phyloP scores from a whole-genome alignment of 2,113 vertebrate species.

The Gnathonemus longibarbis region DNA sequence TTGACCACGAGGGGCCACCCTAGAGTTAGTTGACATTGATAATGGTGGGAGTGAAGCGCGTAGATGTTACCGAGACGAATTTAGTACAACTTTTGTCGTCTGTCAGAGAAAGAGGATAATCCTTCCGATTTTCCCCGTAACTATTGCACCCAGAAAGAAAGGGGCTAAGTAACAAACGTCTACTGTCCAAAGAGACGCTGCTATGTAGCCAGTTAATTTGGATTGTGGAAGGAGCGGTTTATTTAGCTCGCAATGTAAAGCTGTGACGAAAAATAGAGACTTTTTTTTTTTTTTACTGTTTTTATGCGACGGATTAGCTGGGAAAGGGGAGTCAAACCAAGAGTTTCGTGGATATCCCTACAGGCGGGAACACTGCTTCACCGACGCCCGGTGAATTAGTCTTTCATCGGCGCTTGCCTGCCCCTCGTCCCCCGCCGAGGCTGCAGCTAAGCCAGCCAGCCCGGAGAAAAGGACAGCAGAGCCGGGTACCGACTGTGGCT shows the following conservation, averaged over 20 bases:
- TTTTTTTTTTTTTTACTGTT: background rate
- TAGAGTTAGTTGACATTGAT: slow-evolving; percentile 38
- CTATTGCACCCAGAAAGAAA: background rate
- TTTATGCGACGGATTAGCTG: background rate
- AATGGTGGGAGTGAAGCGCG: slow-evolving; percentile 47
- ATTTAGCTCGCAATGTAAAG: background rate
- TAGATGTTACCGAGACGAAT: slow-evolving; percentile 53
- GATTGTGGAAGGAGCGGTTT: background rate
- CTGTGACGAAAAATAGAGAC: background rate
- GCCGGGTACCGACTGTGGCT: slow-evolving; percentile 45
- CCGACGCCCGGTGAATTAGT: background rate
- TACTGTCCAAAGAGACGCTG: background rate
- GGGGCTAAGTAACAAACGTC: background rate
- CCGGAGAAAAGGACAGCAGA: slow-evolving; percentile 50
- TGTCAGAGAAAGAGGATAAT: slow-evolving; percentile 23
- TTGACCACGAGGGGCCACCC: slow-evolving; percentile 48
- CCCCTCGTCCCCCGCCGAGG: slow-evolving; percentile 36
- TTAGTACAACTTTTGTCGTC: slow-evolving; percentile 49
- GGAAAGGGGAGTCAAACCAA: background rate
- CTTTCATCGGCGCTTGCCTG: slow-evolving; percentile 31
- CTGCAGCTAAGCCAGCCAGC: slow-evolving; percentile 40
- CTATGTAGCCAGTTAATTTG: background rate
- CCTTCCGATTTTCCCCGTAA: background rate
- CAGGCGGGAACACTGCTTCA: background rate
- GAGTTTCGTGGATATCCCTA: background rate